Conservation (phyloP, 2,888 invertebrate species). For the Clostera curtula region DNA sequence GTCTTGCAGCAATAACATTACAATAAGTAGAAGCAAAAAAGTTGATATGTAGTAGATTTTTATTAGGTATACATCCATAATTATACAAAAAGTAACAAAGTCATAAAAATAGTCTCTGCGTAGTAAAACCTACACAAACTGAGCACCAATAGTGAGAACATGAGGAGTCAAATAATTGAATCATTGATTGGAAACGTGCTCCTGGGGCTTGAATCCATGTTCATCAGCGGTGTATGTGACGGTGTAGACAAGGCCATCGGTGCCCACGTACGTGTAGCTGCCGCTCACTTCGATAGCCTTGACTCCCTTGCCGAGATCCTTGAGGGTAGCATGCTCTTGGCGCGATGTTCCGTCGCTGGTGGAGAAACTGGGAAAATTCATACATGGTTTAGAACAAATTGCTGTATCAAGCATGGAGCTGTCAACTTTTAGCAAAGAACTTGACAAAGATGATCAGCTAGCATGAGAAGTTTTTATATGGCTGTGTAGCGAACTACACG, state of each 20-base stretch:
- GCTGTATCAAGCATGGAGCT: too few species aligned
- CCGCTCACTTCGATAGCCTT: slow-evolving; percentile 65
- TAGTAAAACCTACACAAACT: slow-evolving; percentile 38
- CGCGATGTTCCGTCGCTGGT: slow-evolving; percentile 65
- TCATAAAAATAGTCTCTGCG: slow-evolving; percentile 13
- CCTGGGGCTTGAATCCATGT: slow-evolving; percentile 69
- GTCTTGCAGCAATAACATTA: too few species aligned
- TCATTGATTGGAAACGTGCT: slow-evolving; percentile 40
- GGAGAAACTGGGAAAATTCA: slow-evolving; percentile 51
- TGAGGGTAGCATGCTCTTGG: slow-evolving; percentile 64
- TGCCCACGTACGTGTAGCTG: slow-evolving; percentile 62
- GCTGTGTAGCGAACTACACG: too few species aligned
- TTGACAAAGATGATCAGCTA: too few species aligned
- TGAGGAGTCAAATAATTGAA: slow-evolving; percentile 12
- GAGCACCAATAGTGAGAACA: not conserved
- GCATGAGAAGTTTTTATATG: too few species aligned
- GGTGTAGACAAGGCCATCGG: slow-evolving; percentile 68
- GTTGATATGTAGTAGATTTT: too few species aligned
- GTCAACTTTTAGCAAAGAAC: not conserved
- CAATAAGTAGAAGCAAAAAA: too few species aligned
- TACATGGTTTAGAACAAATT: too few species aligned
- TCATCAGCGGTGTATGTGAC: slow-evolving; percentile 72
- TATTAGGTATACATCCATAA: too few species aligned
- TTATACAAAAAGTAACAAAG: slow-evolving; percentile 10
- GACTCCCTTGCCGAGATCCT: slow-evolving; percentile 63